These are phyloP conservation scores for Anisognathus igniventris DNA, from an alignment of 2,797 vertebrate species.

Conservation along the genomic window DNA sequence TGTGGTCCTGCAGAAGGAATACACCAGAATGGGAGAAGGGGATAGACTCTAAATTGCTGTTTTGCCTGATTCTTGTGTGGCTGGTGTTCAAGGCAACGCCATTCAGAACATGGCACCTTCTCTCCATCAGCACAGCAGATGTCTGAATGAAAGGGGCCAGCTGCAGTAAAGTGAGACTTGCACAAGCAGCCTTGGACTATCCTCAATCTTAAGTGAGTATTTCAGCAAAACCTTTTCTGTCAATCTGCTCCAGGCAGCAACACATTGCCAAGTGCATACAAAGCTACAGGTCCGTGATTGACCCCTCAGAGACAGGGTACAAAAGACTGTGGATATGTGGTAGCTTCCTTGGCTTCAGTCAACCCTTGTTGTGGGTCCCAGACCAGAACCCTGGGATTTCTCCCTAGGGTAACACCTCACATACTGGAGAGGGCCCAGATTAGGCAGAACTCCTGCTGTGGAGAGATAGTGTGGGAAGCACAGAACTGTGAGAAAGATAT, in stretches of 20 bases:
- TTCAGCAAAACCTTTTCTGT: not conserved
- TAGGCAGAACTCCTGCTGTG: not conserved
- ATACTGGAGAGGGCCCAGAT: not conserved
- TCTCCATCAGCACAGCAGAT: not conserved
- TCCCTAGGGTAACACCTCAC: not conserved
- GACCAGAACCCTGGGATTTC: not conserved
- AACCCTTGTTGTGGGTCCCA: not conserved
- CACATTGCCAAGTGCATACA: rapidly evolving
- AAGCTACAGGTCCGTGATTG: not conserved
- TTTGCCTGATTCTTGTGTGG: not conserved
- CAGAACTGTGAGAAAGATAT: not conserved
- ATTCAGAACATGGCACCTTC: not conserved
- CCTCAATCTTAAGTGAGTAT: not conserved
- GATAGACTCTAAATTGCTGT: not conserved
- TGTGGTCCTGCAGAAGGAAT: not conserved
- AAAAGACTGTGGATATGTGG: rapidly evolving
- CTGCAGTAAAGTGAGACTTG: not conserved
- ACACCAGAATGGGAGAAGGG: not conserved
- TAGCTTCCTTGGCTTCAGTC: not conserved
- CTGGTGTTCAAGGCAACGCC: not conserved
- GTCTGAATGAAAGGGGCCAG: not conserved
- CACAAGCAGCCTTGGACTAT: not conserved
- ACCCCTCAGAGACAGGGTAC: not conserved
- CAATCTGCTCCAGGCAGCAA: not conserved
- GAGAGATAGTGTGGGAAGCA: not conserved